A percentile compares a stretch with the other conserved stretches of the same genome.
Evolutionary conservation across 2,113 vertebrate genomes (phyloP).

Genomic region (Anguilla japonica): DNA sequence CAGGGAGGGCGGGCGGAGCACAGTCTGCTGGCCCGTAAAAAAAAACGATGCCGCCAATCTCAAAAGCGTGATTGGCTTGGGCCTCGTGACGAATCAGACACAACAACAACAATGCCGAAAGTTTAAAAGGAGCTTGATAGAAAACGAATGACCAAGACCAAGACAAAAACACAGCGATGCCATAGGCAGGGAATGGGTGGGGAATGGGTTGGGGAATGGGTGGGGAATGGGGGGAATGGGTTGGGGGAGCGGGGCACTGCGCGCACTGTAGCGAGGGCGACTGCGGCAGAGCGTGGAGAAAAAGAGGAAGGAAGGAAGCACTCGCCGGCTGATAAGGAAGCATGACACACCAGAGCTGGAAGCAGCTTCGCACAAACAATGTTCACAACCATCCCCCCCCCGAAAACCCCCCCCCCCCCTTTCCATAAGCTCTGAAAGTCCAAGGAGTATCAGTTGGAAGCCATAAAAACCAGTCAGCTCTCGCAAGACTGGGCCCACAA

Average conservation of each 20-base stretch:
- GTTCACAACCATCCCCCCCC: constrained; percentile 25
- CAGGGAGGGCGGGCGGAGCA: neutral
- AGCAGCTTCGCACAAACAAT: constrained; percentile 49
- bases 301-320: constrained; percentile 78
- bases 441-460: constrained; percentile 28
- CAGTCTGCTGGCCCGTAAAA: neutral
- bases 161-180: constrained; percentile 63
- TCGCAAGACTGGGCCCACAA: constrained; percentile 52
- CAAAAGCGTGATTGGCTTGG: neutral
- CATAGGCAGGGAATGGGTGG: constrained; percentile 56
- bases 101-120: neutral
- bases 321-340: constrained; percentile 65
- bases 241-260: constrained; percentile 57
- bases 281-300: constrained; percentile 63
- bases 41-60: neutral
- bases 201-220: constrained; percentile 25
- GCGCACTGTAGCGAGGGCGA: constrained; percentile 47
- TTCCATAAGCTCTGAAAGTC: constrained; percentile 23
- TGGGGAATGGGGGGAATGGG: neutral
- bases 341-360: constrained; percentile 39
- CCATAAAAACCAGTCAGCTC: constrained; percentile 49
- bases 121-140: constrained; percentile 22
- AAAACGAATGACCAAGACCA: constrained; percentile 43
- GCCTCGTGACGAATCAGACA: neutral
- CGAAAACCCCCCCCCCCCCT: constrained; percentile 48